Percentiles rank a stretch among this genome's conserved stretches.
phyloP scores from a whole-genome alignment of 2,113 vertebrate species.

The Pomatorhinus ruficollis region DNA sequence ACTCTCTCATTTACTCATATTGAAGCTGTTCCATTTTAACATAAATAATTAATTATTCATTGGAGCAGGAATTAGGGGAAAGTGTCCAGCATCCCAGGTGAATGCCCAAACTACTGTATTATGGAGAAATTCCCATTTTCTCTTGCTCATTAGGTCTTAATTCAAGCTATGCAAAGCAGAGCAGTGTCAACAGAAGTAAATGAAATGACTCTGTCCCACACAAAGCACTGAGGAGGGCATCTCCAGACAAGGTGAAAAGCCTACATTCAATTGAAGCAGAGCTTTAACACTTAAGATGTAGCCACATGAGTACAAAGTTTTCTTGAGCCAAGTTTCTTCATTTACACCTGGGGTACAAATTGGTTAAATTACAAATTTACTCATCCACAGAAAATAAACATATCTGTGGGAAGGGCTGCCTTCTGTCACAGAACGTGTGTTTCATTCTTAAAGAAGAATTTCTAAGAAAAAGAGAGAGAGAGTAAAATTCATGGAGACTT shows the following conservation, averaged over 20 bases:
- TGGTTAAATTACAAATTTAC: not conserved
- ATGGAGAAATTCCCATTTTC: not conserved
- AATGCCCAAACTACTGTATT: not conserved
- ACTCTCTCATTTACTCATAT: slow-evolving; percentile 18
- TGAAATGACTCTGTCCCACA: not conserved
- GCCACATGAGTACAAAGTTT: not conserved
- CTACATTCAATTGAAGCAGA: not conserved
- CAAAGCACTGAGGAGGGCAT: not conserved
- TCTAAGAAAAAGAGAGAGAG: not conserved
- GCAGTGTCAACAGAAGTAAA: slow-evolving; percentile 17
- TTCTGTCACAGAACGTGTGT: not conserved
- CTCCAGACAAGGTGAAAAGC: not conserved
- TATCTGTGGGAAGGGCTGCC: not conserved
- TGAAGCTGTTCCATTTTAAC: not conserved
- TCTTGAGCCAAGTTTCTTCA: not conserved
- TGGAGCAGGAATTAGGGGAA: not conserved
- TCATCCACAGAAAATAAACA: not conserved
- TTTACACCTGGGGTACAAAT: not conserved
- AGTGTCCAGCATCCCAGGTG: slow-evolving; percentile 14
- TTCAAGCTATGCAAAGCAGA: not conserved
- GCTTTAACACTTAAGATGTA: not conserved
- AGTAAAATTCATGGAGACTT: not conserved
- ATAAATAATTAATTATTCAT: slow-evolving; percentile 25
- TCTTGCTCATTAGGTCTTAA: slow-evolving; percentile 25
- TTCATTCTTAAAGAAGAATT: not conserved